Base-by-base conservation (phyloP, 2,113 vertebrate genomes). In the Prionailurus bengalensis region DNA sequence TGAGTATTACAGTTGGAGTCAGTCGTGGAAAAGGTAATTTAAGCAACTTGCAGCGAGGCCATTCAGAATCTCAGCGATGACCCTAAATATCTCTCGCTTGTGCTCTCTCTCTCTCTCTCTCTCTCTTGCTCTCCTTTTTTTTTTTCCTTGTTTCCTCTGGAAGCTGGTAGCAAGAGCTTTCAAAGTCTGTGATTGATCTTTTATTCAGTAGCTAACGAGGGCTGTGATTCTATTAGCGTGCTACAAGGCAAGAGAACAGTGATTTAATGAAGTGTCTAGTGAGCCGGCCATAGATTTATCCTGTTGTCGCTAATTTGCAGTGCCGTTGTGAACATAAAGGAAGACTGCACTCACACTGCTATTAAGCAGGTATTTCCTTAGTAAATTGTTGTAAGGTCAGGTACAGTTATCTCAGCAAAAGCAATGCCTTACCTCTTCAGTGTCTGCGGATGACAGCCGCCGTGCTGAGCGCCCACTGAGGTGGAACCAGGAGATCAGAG, bases 201-300 rank as follows among this genome's bases (percentile, higher is more conserved):
- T 99, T 99, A 99, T 99, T 99, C 98, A 99, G 99, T 99, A 99
- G 99, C 99, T 99, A 99, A 99, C 99, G 99, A 99, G 99, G 99
- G 99, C 99, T 99, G 99, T 99, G 99, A 99, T 99, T 99, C 99
- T 99, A 99, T 99, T 99, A 99, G 99, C 97, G 98, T 98, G 98
- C 99, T 98, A 99, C 99, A 99, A 99, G 99, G 99, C 99, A 98
- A 98, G 98, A 99, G 99, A 99, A 99, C 98, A 99, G 99, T 98
- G 99, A 99, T 99, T 99, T 99, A 99, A 99, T 99, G 99, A 99
- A 99, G 99, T 99, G 99, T 99, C 99, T 99, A 98, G 99, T 97
- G 99, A 99, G 99, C 99, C 94, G 98, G 98, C 98, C 98, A 99
- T 99, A 99, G 99, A 99, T 99, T 99, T 99, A 99, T 99, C 99